Percentiles rank a stretch among this genome's conserved stretches.
These are phyloP conservation scores for Aporrectodea caliginosa DNA, from an alignment of 1,140 invertebrate species.

Conservation along the genomic window DNA sequence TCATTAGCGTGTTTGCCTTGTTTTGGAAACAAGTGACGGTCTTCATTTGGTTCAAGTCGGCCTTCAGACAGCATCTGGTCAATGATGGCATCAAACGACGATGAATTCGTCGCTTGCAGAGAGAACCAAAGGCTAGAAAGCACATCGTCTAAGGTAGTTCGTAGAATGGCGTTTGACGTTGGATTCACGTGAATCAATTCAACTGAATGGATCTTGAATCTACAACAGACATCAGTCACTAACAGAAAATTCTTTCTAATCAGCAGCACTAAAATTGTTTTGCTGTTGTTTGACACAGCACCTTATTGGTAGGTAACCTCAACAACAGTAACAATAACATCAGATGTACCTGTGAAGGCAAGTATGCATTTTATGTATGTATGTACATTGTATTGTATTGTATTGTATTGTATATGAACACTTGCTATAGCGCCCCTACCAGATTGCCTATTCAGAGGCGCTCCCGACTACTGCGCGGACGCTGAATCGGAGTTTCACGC, in stretches of 20 bases:
- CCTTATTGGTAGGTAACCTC: not conserved
- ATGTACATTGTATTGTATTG: too few relatives aligned
- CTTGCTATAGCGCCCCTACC: too few relatives aligned
- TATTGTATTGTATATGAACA: too few relatives aligned
- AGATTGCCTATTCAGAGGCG: too few relatives aligned
- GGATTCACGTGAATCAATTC: not conserved
- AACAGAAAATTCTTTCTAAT: not conserved
- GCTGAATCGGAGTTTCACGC: too few relatives aligned
- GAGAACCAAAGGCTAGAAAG: not conserved
- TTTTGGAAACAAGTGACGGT: not conserved
- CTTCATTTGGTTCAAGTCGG: not conserved
- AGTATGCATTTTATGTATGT: too few relatives aligned
- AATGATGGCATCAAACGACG: not conserved
- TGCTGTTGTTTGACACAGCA: not conserved
- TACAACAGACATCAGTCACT: not conserved
- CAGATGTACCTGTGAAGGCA: too few relatives aligned
- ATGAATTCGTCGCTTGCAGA: not conserved
- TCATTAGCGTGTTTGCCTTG: not conserved
- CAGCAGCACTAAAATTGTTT: not conserved
- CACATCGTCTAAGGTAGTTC: not conserved
- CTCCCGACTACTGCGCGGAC: too few relatives aligned
- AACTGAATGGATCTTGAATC: not conserved
- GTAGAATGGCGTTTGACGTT: not conserved
- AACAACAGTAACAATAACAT: too few relatives aligned
- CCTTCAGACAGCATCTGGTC: not conserved